Conservation (phyloP, 2,797 vertebrate genomes). For the Melopsittacus undulatus region DNA sequence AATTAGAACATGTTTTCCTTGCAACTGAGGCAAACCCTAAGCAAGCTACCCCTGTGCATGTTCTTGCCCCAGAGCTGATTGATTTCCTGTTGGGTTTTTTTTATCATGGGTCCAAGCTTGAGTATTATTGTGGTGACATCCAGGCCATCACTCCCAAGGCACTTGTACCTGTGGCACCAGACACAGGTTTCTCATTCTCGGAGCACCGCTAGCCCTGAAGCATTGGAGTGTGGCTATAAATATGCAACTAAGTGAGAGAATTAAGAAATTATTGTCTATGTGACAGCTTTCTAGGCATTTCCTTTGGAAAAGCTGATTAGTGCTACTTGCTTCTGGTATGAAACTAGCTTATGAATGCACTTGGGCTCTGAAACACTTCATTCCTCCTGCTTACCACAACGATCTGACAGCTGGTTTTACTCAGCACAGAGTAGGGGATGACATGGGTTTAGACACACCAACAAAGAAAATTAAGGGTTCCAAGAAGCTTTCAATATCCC, state of each 20-base stretch:
- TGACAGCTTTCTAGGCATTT: constrained; percentile 61
- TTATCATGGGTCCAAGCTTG: not conserved
- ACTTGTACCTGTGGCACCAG: constrained; percentile 3
- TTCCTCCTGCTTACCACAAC: not conserved
- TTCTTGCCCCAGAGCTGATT: not conserved
- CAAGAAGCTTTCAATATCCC: not conserved
- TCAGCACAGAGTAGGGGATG: not conserved
- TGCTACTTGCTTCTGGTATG: constrained; percentile 37
- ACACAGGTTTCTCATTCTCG: constrained; percentile 18
- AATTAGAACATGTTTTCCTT: not conserved
- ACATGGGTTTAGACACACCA: not conserved
- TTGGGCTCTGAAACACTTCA: constrained; percentile 8
- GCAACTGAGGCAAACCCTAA: not conserved
- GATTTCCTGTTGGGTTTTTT: not conserved
- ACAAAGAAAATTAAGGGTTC: not conserved
- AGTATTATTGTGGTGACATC: not conserved
- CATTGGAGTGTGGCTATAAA: constrained; percentile 38
- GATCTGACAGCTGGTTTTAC: not conserved
- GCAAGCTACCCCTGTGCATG: not conserved
- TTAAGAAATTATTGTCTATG: constrained; percentile 28
- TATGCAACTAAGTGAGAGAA: constrained; percentile 48
- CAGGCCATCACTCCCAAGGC: not conserved
- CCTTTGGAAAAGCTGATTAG: constrained; percentile 63
- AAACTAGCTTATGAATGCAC: not conserved
- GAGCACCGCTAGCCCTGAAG: constrained; percentile 20